Conservation (phyloP, 1,140 invertebrate species). For the Trigoniulus corallinus region DNA sequence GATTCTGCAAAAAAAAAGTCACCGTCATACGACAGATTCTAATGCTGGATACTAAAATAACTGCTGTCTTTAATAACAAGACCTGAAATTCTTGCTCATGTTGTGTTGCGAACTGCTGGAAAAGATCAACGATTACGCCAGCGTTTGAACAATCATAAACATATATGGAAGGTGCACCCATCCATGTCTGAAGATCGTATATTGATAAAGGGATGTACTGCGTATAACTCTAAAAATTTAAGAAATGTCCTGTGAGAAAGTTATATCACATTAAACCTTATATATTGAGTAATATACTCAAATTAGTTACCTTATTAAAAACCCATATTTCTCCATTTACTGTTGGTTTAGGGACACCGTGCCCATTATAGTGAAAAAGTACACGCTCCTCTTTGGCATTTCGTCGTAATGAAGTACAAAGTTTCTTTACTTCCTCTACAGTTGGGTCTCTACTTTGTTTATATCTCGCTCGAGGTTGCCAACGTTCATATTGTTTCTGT, state of each 20-base stretch:
- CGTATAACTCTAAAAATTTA: slow-evolving; percentile 70
- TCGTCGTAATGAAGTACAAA: slow-evolving; percentile 82
- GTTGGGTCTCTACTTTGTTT: slow-evolving; percentile 95
- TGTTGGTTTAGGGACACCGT: slow-evolving; percentile 96
- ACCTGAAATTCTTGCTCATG: slow-evolving; percentile 76
- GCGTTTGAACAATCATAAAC: slow-evolving; percentile 99
- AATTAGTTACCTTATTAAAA: slow-evolving; percentile 68
- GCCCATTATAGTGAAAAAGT: slow-evolving; percentile 98
- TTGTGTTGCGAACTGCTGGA: slow-evolving; percentile 78
- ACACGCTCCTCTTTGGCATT: slow-evolving; percentile 98
- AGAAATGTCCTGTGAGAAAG: slow-evolving; percentile 12
- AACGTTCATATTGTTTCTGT: slow-evolving; percentile 91
- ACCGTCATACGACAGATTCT: too few relatives aligned
- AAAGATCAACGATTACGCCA: slow-evolving; percentile 84
- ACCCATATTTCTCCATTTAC: slow-evolving; percentile 99
- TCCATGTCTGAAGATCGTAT: slow-evolving; percentile 97
- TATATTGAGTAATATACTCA: background rate
- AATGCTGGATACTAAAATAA: too few relatives aligned
- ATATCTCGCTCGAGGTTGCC: slow-evolving; percentile 92
- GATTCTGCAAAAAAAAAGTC: too few relatives aligned
- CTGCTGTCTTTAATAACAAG: too few relatives aligned
- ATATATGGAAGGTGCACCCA: slow-evolving; percentile 96
- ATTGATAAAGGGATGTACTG: slow-evolving; percentile 98
- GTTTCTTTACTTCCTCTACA: slow-evolving; percentile 92
- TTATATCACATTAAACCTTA: background rate